Base-by-base conservation (phyloP, 2,888 invertebrate species). In the Halictus ligatus region DNA sequence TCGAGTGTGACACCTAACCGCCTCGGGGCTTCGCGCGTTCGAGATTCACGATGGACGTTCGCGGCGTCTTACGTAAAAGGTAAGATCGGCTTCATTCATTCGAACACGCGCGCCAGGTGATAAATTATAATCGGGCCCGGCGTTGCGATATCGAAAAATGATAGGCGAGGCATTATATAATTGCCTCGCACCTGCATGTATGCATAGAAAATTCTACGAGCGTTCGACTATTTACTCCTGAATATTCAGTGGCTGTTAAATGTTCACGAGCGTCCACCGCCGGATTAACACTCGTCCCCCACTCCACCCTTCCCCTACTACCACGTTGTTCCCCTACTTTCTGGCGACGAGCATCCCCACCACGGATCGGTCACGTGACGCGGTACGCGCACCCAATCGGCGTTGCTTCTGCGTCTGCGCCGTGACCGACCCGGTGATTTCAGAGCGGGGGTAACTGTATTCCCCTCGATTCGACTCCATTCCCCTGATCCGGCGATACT, bases 81-180 rank as follows among this genome's bases (percentile, higher is more conserved):
- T 86, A 71, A 74, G 77, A 81, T 77, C 86, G 86, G 54, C 71
- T 79, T 74, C 71, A 82, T 86, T 86, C 74, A 84, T 29, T 78
- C 54, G 79, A 60, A 75, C 15, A 15, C 10, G 10, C 50, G 46
- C 64, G 82, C 25, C 58, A 40, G 46, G 64, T 50, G 58, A 82
- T 87, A 87, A 87, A 87, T 86, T 79, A 86, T 81, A 78, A 73
- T 79, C 82, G 43, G 40, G 15, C 71, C 43, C 60, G 86, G 73
- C 46, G 43, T 72, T 75, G 78, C 76, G 78, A 79, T 78, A 67
- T 71, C 72, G 69, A 72, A 77, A 85, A 84, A 83, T 48, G 84
- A 78, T 75, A 75, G 40, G 48, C 58, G n/a, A 5, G n/a, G 43
- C 74, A 84, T 84, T 84, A 74, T 58, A 48, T 60, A 84, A 80